Evolutionary conservation across 2,888 invertebrate species (phyloP), one percentile per base, ranked within the genome.

Genomic region (Drosophila antonietae): DNA sequence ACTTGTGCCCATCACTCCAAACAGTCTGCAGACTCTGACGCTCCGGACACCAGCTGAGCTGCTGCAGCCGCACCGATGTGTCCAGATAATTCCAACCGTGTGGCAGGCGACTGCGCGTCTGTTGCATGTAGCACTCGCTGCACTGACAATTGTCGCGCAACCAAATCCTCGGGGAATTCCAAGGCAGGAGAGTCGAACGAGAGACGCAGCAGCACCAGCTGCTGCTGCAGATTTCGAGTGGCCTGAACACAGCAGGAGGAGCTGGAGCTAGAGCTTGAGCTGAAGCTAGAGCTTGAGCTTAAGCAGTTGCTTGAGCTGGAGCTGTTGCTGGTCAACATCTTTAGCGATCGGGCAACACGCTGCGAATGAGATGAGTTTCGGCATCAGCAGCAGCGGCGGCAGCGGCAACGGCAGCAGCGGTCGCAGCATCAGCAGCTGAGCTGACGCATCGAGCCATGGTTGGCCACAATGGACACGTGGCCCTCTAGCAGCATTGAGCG

Each of bases 81-180:
- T 95, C 92, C 81, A 95, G 94, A 51, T 93, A 92, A 73, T 92
- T 93, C 94, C 95, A 95, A 74, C 95, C 93, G 5, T 95, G 92
- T 2, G 95, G 93, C 46, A 94, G 94, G 53, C 96, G 92, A 74
- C 95, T 95, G 83, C 94, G 93, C 0, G 95, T 94, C 5, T 94
- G 92, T 31, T 89, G 83, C 83, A 96, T 95, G 88, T 95, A 96
- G 85, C 96, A 96, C 55, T 93, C 83, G 55, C 93, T 90, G 84
- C 96, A 96, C 73, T 94, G 95, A 80, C 96, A 96, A 89, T 96
- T 96, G 89, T 96, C 96, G 75, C 96, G 92, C 44, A 96, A 90
- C 95, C 96, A 96, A 37, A 96, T 94, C 73, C n/a, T 94, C 93
- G 0, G 96, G 96, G 83, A 94, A 96, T 62, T 93, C 78, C 44